Base-by-base conservation (phyloP, 2,888 invertebrate species). In the Agrenia bidenticulata region DNA sequence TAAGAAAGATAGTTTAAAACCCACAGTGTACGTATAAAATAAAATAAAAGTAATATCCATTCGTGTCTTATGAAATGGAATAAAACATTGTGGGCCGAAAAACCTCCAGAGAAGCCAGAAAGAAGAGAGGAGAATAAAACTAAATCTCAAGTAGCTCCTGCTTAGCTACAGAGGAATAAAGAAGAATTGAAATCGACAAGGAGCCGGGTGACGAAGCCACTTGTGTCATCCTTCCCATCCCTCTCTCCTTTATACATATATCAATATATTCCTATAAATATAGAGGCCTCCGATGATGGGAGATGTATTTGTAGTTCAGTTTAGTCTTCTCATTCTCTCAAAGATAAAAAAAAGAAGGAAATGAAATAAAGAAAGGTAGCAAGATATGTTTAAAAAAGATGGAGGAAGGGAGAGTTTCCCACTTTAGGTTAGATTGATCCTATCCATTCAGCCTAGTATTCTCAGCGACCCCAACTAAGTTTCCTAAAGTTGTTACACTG, bases 201-300 rank as follows among this genome's bases (percentile, higher is more conserved):
- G 23, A 57, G 51, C 54, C 26, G 27, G 54, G 64, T 63, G 63
- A 66, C 66, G 66, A 66, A 66, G 66, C 66, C 63, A 66, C 63
- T 66, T 66, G 51, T 53, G 50, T 15, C 32, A 21, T 56, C 42
- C 58, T 41, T 58, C 56, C 42, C 32, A 55, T 7, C 7, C 53
- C 19, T 17, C 37, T 19, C 27, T 27, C 23, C 13, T 53, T 53
- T 53, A 24, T 9, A 17, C 53, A 24, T 21, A 9, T 9, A 53
- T 17, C 19, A 53, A 49, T 7, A 7, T 39, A 39, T 45, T 32
- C n/a, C 45, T 45, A 45, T 45, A n/a, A n/a, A n/a, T n/a, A n/a
- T n/a, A n/a, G n/a, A n/a, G n/a, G 45, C n/a, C 19, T 5, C 15
- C 15, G 19, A 45, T 45, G 45, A 19, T 45, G 45, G 19, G 45